Evolutionary conservation across 2,888 invertebrate genomes (phyloP), one percentile per base, ranked within the genome.

Genomic region (Zhuqinia jingwanae): DNA sequence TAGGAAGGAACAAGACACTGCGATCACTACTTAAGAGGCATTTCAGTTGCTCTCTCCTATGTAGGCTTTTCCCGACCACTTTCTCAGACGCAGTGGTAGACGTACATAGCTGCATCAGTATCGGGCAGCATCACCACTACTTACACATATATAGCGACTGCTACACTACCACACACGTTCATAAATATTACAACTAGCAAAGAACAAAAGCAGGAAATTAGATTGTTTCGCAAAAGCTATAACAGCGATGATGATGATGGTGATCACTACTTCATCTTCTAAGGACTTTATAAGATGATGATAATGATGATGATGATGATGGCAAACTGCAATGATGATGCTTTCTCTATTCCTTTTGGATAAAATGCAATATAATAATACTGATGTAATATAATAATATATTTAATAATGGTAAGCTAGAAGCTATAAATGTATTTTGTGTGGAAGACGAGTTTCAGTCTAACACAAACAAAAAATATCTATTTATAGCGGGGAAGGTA

Each of bases 151-250:
- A 8, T 58, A 58, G 6, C 17, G 13, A 58, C 17, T 10, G 10
- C 17, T 58, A 15, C 17, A 17, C 13, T 17, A 15, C 17, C 17
- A 15, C n/a, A n/a, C n/a, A 27, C 22, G 47, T 27, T 60, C 60
- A 22, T 50, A 25, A 30, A 56, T 13, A 60, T n/a, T n/a, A 17
- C n/a, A 56, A 56, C 17, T 25, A 76, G 56, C 25, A 56, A 30
- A 73, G 81, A 70, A 81, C 81, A 73, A 81, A 77, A 80, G 65
- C 27, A 73, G 60, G 58, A 73, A 82, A 82, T 82, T 82, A 75
- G 63, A 76, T 76, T 82, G 75, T 50, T 76, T 50, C 75, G 63
- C 2, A 47, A 22, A 73, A 27, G 56, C 50, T 30, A 56, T 20
- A 17, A 53, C 53, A 17, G 17, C 17, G 53, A 17, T 53, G 36